Base-by-base conservation (phyloP, 2,888 invertebrate genomes). In the Tanypteryx hageni region DNA sequence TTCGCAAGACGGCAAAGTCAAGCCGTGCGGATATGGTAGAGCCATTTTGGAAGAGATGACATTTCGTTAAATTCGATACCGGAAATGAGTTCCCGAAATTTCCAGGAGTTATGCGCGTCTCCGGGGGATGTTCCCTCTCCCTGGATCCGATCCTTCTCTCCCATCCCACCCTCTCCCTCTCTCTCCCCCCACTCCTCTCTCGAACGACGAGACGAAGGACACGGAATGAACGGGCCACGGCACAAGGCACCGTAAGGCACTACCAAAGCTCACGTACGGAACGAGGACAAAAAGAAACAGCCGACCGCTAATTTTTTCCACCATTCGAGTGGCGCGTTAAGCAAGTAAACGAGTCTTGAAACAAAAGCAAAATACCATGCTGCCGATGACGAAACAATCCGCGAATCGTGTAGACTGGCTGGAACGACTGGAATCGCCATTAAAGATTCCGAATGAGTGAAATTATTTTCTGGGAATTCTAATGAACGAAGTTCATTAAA, bases 1-100 rank as follows among this genome's bases (percentile, higher is more conserved):
- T 76, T 76, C 76, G 76, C 76, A 76, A 76, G 76, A 76, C 76
- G 76, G 76, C 22, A 76, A 76, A 76, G 76, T 76, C 27, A 22
- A 27, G 22, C 27, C 44, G 44, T 44, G 44, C 44, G 44, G 76
- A 76, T 22, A 22, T n/a, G 76, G 22, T 22, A 22, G 68, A 10
- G 68, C 68, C 68, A 10, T 64, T 14, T 64, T 1, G 64, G 7
- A 64, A 14, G 76, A 27, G 27, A 76, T 44, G 22, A 76, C 76
- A 22, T 27, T 27, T 27, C 76, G 22, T 22, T 27, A 22, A 76
- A 76, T 76, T 76, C 27, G 76, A 22, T 27, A 22, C 13, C 76
- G 76, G 76, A 76, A 76, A 76, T 76, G 76, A 76, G 11, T 14
- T 27, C 27, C 27, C 76, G 76, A 76, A 27, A 27, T 27, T 27